Evolutionary conservation across 2,113 vertebrate species (phyloP), one percentile per base, ranked within the genome.

Genomic region (Pyrgilauda ruficollis): DNA sequence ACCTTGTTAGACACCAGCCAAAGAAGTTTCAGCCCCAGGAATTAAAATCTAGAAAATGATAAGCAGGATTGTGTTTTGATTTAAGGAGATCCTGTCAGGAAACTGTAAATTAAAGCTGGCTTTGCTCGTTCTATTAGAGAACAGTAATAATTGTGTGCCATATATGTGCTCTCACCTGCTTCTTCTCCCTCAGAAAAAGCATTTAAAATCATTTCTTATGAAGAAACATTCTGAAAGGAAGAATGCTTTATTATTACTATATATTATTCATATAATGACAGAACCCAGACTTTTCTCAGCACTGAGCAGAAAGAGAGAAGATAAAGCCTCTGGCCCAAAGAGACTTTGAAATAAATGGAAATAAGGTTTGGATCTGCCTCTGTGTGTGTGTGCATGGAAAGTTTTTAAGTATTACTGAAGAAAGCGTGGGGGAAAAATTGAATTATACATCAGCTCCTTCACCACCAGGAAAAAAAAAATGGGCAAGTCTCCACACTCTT

Each of bases 371-470:
- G 62, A 79, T 95, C 73, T 83, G 6, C 13, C 9, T 82, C 1
- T 82, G 17, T 82, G 31, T 73, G 30, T 82, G 58, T 53, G 33
- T 62, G 52, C 59, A 46, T 23, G 39, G 84, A 47, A 86, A 79
- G 86, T 96, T 95, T 95, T 90, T 89, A 87, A 93, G 87, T 91
- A 77, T 90, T 95, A 81, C 74, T 77, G 92, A 96, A 95, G 94
- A 95, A 97, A 96, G 75, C 76, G 87, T 58, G 85, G 77, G 72
- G 78, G 43, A 33, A 82, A 68, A 94, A 85, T 64, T 97, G 93
- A 96, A 96, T 96, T 97, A 95, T 96, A 96, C 85, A 95, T 96
- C 95, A 96, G 94, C 87, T 94, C 95, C 88, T 93, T 87, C 91
- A 95, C 80, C 88, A 95, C 53, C 53, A 96, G 75, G 33, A 90